Conservation (phyloP, 35 echinoderm and acorn worm genomes). For the Patiria miniata region DNA sequence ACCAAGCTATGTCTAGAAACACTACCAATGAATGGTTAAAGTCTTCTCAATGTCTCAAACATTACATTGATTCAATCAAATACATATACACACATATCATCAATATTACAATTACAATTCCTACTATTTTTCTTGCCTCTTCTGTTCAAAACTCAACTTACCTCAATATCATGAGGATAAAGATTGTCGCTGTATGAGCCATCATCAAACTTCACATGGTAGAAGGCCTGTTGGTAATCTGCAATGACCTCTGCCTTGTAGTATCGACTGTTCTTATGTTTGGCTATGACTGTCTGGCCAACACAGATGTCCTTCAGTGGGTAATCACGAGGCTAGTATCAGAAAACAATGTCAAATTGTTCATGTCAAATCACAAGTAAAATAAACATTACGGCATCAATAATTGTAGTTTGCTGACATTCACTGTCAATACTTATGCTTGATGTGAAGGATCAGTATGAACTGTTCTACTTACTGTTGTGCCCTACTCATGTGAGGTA, state of each 20-base stretch:
- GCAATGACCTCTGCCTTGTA: constrained; percentile 76
- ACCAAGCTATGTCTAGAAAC: too few relatives aligned
- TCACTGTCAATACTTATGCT: background rate
- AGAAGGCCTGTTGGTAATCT: constrained; percentile 78
- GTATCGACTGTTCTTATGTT: constrained; percentile 88
- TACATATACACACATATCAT: background rate
- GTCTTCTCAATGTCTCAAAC: too few relatives aligned
- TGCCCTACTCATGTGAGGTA: too few relatives aligned
- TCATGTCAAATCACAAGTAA: background rate
- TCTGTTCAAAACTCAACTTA: constrained; percentile 24
- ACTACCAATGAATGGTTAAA: too few relatives aligned
- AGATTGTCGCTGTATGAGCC: constrained; percentile 87
- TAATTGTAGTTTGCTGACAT: background rate
- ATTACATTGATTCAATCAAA: too few relatives aligned
- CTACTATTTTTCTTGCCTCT: background rate
- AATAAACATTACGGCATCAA: background rate
- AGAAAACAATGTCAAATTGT: too few relatives aligned
- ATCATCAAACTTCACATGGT: constrained; percentile 87
- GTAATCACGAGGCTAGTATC: constrained; percentile 15
- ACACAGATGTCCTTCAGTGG: constrained; percentile 46
- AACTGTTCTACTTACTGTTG: too few relatives aligned
- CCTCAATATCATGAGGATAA: constrained; percentile 88
- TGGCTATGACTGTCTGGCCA: constrained; percentile 78
- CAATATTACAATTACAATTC: background rate
- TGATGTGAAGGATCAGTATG: too few relatives aligned